A percentile compares a stretch with the other conserved stretches of the same genome.
These are phyloP conservation scores for Plutella xylostella DNA, from an alignment of 2,888 invertebrate species.

Conservation along the genomic window DNA sequence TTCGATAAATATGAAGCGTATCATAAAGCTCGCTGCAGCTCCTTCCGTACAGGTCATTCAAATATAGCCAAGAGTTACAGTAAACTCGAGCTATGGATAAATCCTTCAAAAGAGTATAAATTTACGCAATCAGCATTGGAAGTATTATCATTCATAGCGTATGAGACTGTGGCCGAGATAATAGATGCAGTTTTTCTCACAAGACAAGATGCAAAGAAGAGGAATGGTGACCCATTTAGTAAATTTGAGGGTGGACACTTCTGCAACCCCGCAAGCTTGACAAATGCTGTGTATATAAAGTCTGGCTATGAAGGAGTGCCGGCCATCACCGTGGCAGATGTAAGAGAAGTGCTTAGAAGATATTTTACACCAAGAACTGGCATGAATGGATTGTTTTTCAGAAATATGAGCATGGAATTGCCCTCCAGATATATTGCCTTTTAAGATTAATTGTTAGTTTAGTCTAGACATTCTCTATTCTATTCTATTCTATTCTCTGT, in stretches of 20 bases:
- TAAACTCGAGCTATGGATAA: slow-evolving; percentile 74
- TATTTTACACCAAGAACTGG: slow-evolving; percentile 74
- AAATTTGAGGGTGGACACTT: slow-evolving; percentile 74
- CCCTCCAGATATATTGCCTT: slow-evolving; percentile 46
- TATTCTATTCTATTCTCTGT: too few species aligned
- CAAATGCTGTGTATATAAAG: slow-evolving; percentile 66
- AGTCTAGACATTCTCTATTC: too few species aligned
- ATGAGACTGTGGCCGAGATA: slow-evolving; percentile 91
- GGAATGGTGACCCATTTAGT: slow-evolving; percentile 76
- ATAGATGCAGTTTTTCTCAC: slow-evolving; percentile 87
- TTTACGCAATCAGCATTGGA: slow-evolving; percentile 76
- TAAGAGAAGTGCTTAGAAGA: slow-evolving; percentile 84
- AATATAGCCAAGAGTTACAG: slow-evolving; percentile 62
- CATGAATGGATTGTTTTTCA: slow-evolving; percentile 60
- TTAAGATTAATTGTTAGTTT: slow-evolving; percentile 24
- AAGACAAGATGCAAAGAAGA: slow-evolving; percentile 79
- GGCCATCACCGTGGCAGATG: slow-evolving; percentile 82
- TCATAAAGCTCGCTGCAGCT: slow-evolving; percentile 81
- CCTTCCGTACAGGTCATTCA: slow-evolving; percentile 68
- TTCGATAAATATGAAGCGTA: slow-evolving; percentile 80
- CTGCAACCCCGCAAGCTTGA: slow-evolving; percentile 71
- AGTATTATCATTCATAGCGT: slow-evolving; percentile 86
- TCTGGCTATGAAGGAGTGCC: slow-evolving; percentile 75
- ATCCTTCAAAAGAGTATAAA: slow-evolving; percentile 72
- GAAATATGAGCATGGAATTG: slow-evolving; percentile 55